Percentiles rank a stretch among this genome's conserved stretches.
These are phyloP conservation scores for Balanococcus diminutus DNA, from an alignment of 2,888 invertebrate species.

Conservation along the genomic window DNA sequence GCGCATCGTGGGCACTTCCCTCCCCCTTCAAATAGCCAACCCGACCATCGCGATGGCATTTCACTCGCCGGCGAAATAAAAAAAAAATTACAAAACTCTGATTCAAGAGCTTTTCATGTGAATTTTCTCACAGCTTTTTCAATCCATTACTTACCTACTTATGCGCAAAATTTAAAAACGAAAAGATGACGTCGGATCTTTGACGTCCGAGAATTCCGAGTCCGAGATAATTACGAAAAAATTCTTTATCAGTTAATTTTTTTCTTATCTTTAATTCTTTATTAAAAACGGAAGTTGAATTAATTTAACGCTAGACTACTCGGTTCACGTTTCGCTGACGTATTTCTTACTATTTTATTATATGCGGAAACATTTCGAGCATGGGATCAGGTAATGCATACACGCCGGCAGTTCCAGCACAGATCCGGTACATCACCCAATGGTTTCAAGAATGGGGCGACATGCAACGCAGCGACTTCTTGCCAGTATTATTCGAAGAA, in stretches of 20 bases:
- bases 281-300: constrained; percentile 13
- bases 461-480: constrained; percentile 82
- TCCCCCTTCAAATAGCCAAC: too few relatives aligned
- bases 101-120: too few relatives aligned
- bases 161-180: background rate
- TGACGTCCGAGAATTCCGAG: too few relatives aligned
- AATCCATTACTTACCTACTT: too few relatives aligned
- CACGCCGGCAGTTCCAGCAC: constrained; percentile 69
- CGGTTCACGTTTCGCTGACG: background rate
- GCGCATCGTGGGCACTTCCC: too few relatives aligned
- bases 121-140: too few relatives aligned
- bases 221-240: background rate
- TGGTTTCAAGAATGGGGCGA: constrained; percentile 93
- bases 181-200: background rate
- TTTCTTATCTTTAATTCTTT: background rate
- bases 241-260: constrained; percentile 8
- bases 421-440: constrained; percentile 79
- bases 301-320: background rate
- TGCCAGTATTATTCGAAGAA: constrained; percentile 75
- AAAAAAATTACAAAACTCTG: too few relatives aligned
- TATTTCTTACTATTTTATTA: background rate
- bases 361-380: background rate
- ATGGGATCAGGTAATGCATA: constrained; percentile 58
- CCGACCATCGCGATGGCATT: too few relatives aligned
- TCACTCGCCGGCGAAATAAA: too few relatives aligned